phyloP scores from a whole-genome alignment of 1,140 invertebrate species.

The Amphibalanus amphitrite region DNA sequence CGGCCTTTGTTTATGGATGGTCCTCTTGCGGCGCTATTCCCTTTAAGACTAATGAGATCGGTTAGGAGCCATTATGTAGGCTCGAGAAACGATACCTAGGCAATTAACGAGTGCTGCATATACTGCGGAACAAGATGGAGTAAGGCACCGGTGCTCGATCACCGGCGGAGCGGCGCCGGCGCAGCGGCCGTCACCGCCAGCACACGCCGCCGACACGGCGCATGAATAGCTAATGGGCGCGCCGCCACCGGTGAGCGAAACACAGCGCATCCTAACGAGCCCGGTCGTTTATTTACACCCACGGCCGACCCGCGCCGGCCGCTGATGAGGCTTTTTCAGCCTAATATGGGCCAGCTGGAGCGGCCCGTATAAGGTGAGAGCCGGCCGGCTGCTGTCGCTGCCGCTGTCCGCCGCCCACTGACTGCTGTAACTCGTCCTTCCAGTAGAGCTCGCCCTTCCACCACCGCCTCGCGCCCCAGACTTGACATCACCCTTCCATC shows the following conservation, averaged over 20 bases:
- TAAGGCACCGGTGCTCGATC: not conserved
- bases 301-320: too few relatives aligned
- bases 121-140: not conserved
- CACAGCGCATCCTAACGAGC: not conserved
- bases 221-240: not conserved
- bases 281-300: not conserved
- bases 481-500: too few relatives aligned
- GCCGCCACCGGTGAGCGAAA: not conserved
- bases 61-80: not conserved
- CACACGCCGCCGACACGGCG: not conserved
- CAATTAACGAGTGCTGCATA: not conserved
- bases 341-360: too few relatives aligned
- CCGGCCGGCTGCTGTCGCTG: too few relatives aligned
- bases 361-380: too few relatives aligned
- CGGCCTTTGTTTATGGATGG: not conserved
- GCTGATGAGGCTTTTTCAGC: too few relatives aligned
- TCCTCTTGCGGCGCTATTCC: not conserved
- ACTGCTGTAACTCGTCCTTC: too few relatives aligned
- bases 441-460: too few relatives aligned
- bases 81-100: not conserved
- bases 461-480: too few relatives aligned
- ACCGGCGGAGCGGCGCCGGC: not conserved
- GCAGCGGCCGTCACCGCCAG: not conserved
- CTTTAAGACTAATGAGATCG: constrained; percentile 1
- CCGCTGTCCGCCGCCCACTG: too few relatives aligned